Conservation (phyloP, 2,113 vertebrate genomes). For the Formicarius rufipectus region DNA sequence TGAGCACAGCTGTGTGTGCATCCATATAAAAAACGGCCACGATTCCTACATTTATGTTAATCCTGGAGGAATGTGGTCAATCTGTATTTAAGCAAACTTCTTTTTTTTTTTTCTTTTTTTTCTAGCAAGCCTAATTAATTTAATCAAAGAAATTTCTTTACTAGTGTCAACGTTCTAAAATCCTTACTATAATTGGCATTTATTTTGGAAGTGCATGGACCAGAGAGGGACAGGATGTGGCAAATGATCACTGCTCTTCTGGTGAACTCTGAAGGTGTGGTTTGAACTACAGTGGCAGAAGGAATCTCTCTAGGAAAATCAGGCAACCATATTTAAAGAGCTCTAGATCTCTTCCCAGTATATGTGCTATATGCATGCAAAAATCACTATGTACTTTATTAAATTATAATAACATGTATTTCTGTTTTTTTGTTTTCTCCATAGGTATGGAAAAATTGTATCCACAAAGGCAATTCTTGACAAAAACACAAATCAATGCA, state of each 20-base stretch:
- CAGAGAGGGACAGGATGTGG: background rate
- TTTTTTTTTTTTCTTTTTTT: background rate
- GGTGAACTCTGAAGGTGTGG: background rate
- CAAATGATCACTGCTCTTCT: background rate
- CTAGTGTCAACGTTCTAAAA: background rate
- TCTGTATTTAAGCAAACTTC: background rate
- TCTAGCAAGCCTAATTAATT: background rate
- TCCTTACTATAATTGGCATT: background rate
- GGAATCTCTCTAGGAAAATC: background rate
- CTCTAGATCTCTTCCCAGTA: background rate
- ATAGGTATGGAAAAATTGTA: conserved; percentile 96
- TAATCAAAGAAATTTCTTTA: background rate
- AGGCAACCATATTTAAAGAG: background rate
- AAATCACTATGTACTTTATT: background rate
- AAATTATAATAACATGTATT: conserved; percentile 29
- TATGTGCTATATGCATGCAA: background rate
- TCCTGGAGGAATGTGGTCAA: background rate
- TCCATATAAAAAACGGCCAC: background rate
- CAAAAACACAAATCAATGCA: conserved; percentile 99
- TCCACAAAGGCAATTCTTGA: conserved; percentile 98
- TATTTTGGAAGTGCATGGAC: background rate
- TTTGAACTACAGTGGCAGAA: background rate
- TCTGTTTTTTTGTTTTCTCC: conserved; percentile 49
- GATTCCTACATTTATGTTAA: background rate
- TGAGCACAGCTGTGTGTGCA: background rate